Evolutionary conservation across 2,113 vertebrate species (phyloP), one percentile per base, ranked within the genome.

Genomic region (Gallinago paraguaiae): DNA sequence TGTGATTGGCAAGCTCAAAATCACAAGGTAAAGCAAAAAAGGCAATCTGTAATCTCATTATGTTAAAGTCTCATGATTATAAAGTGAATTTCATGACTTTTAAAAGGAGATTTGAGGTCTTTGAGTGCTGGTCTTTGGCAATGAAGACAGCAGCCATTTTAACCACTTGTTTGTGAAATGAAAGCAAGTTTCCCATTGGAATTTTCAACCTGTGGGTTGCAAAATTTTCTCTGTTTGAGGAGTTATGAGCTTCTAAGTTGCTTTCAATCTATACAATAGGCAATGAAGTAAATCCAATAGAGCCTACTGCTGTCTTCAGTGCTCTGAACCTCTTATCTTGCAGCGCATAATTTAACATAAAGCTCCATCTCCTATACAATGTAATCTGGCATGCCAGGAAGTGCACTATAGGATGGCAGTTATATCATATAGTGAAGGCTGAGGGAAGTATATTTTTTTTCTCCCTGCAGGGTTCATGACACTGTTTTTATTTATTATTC

Each of bases 261-360:
- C 56, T 81, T 88, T 45, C 76, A 56, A 79, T 95, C 82, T 70
- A 76, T 87, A 82, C 63, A 91, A 77, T 59, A 92, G 35, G 72
- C 75, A 90, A 85, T 88, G 86, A 94, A 95, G 35, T 92, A 91
- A 95, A 96, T 85, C 86, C 33, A 95, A 9, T 89, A 96, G 85
- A 8, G 9, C 67, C 93, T 95, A 68, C 81, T 2, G 4, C 78
- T 83, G 43, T 71, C 69, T 76, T 90, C 45, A 75, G 39, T 41
- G 27, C 46, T 92, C 51, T 87, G 88, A 89, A 92, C 45, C 43
- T 93, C 86, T 92, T 85, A n/a, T 28, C 61, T 96, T 90, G 67
- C 60, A 60, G 78, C 5, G 60, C 81, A 90, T 97, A 91, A 91
- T 88, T 95, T 94, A 95, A 92, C 83, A 83, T 89, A 78, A 86